phyloP scores from a whole-genome alignment of 2,888 invertebrate species.

The Tachina fera region DNA sequence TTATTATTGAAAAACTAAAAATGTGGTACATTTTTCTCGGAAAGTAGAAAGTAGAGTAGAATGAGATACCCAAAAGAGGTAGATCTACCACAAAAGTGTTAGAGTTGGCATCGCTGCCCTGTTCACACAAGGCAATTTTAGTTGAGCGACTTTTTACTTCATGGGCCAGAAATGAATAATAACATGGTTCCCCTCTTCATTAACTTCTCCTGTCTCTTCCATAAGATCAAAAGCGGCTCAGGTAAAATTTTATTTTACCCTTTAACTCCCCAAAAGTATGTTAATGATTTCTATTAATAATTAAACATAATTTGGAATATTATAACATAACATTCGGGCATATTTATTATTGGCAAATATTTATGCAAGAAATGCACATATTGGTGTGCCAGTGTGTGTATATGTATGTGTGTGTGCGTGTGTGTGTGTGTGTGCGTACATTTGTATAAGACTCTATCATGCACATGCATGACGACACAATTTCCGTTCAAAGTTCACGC shows the following conservation, averaged over 20 bases:
- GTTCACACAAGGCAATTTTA: too few species aligned
- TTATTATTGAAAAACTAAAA: too few species aligned
- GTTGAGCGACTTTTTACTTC: too few species aligned
- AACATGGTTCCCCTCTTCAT: too few species aligned
- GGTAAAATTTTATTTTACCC: too few species aligned
- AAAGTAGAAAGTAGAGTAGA: too few species aligned
- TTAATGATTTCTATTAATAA: neutral
- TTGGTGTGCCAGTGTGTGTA: neutral
- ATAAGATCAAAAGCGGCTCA: neutral
- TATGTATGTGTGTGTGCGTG: neutral
- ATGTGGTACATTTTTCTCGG: too few species aligned
- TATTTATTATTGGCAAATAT: neutral
- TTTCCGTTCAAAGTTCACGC: conserved; percentile 68
- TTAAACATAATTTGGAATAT: neutral
- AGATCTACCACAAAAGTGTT: too few species aligned
- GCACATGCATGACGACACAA: conserved; percentile 63
- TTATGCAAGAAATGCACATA: neutral
- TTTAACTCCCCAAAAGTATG: neutral
- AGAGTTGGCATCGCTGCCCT: too few species aligned
- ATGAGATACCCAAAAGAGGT: too few species aligned
- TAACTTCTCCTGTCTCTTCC: too few species aligned
- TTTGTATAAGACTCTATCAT: conserved; percentile 24
- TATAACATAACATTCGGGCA: neutral
- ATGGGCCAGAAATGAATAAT: too few species aligned
- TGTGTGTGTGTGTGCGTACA: neutral